Evolutionary conservation across 2,113 vertebrate species (phyloP), one percentile per base, ranked within the genome.

Genomic region (Chaetodon trifascialis): DNA sequence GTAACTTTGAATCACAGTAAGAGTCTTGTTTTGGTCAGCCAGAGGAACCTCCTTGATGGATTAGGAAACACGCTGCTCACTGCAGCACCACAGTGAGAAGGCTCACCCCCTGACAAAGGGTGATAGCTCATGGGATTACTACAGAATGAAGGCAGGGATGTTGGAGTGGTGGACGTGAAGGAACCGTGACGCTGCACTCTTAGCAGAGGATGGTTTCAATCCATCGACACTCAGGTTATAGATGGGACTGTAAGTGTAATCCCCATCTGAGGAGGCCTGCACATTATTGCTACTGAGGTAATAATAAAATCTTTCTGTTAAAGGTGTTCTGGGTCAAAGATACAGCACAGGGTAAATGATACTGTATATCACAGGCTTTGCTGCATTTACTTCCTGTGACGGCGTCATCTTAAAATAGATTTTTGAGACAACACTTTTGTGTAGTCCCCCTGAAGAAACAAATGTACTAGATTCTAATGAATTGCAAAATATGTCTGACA

Each of bases 81-180:
- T 64, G 76, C 36, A 52, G 71, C 68, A 49, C 25, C 71, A 68
- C 67, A 42, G 72, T 56, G 0, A 55, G 58, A 30, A 4, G 16
- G 56, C 47, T 79, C 59, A 59, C 71, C 42, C 42, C 40, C 68
- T 52, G 80, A 78, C 59, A 23, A 56, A 47, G 47, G 72, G 21
- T 55, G 73, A 80, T 85, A 85, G 81, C 68, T 80, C 68, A 70
- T 23, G 14, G 78, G 87, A 85, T 89, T 86, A 77, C 56, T 49
- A 34, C 16, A 49, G 67, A 82, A 82, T 72, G 59, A 84, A 58
- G 74, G 66, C 42, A 40, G 76, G 42, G 74, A 73, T 30, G 60
- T 47, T 14, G 64, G 64, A 55, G 79, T 2, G 38, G 62, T 38
- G 38, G 62, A 72, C 17, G 52, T 66, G 56, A 77, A 69, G 73